Base-by-base conservation (phyloP, 2,797 vertebrate genomes). In the Pitangus sulphuratus region DNA sequence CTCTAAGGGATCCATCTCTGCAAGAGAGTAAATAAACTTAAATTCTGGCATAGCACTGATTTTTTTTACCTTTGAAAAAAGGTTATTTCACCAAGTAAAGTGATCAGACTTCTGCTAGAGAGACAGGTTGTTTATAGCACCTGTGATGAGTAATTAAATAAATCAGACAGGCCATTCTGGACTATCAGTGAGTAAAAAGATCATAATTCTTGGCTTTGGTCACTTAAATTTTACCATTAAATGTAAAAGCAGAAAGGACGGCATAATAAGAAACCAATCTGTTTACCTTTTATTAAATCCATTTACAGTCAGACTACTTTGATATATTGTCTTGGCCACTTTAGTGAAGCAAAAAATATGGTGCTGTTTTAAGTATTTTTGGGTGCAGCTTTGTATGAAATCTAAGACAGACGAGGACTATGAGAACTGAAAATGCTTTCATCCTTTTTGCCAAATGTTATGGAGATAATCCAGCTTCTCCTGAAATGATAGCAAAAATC, bases 21-120 rank as follows among this genome's bases (percentile, higher is more conserved):
- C 26, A 87, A 92, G 62, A 62, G 3, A 21, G 42, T 84, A 87
- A 95, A 95, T 92, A 96, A 76, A 61, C 94, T 89, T 51, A 31
- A 60, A 18, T 72, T 83, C 58, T 83, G 65, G 33, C 51, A 84
- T n/a, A 64, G 48, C 7, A 37, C 37, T 66, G 54, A 11, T 69
- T 51, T 69, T 54, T 70, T 57, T 84, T 51, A 45, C 35, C 69
- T 90, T 65, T 81, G 17, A 54, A 33, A 77, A 96, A 93, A 84
- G 47, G 26, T 84, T 72, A 26, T 89, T 95, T 92, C 20, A 56
- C 39, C 24, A 57, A 79, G 14, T 60, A 45, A 70, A 90, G 24
- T 16, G 57, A 64, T 84, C 28, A 56, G 57, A 33, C 45, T 50
- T 54, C 50, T 79, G 39, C 42, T 66, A 19, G 51, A 84, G 37